phyloP scores from a whole-genome alignment of 2,797 vertebrate genomes.

The Notolepis coatsorum region DNA sequence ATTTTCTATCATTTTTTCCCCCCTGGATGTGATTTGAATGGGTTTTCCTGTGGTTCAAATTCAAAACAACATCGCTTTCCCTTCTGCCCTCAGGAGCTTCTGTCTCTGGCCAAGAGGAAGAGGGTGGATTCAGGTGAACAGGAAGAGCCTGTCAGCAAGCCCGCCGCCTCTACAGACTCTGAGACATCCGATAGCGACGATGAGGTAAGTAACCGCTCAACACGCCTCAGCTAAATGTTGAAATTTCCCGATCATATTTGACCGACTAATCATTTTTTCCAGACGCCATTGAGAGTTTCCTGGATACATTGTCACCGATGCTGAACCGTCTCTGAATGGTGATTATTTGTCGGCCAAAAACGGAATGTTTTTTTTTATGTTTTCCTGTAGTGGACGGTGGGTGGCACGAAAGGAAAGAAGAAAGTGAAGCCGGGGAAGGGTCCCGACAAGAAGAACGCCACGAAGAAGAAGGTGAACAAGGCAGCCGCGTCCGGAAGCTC shows the following conservation, averaged over 20 bases:
- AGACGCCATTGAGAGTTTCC: neutral
- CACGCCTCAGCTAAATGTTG: neutral
- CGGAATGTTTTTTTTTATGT: neutral
- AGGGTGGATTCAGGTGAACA: slow-evolving; percentile 95
- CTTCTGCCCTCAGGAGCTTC: slow-evolving; percentile 85
- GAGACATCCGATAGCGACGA: slow-evolving; percentile 98
- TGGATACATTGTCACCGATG: neutral
- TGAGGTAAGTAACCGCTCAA: slow-evolving; percentile 81
- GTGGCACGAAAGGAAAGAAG: slow-evolving; percentile 97
- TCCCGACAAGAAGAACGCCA: slow-evolving; percentile 90
- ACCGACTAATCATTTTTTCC: no score
- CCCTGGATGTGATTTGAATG: neutral
- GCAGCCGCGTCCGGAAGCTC: slow-evolving; percentile 95
- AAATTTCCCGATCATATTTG: no score
- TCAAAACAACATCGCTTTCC: no score
- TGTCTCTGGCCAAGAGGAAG: slow-evolving; percentile 96
- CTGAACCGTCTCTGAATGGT: no score
- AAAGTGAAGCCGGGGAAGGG: slow-evolving; percentile 92
- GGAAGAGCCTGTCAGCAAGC: slow-evolving; percentile 92
- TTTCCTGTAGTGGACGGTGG: slow-evolving; percentile 92
- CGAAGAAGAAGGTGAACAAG: slow-evolving; percentile 91
- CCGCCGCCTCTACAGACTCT: slow-evolving; percentile 95
- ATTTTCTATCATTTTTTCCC: neutral
- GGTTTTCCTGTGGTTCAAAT: neutral
- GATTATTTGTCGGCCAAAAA: neutral